Base-by-base conservation (phyloP, 1,140 invertebrate genomes). In the Lepidurus packardi region DNA sequence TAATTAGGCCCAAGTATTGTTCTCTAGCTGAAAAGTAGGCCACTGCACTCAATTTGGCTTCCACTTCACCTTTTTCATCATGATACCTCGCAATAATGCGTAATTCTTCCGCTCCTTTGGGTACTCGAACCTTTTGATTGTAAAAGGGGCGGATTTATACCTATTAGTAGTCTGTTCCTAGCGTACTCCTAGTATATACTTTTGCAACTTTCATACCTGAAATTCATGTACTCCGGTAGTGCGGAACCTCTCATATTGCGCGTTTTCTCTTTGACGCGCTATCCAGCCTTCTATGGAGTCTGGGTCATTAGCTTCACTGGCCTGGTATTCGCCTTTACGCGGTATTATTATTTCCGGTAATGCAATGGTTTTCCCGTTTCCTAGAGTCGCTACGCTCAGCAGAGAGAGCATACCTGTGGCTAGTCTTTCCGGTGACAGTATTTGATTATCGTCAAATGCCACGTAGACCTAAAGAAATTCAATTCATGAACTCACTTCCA, bases 1-100 rank as follows among this genome's bases (percentile, higher is more conserved):
- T 84, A 73, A 82, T 82, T 1, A 88, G 83, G 43, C 82, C 83
- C 1, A 88, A 80, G 78, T 83, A 84, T 76, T 84, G 82, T 73
- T 81, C 81, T 24, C 80, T 78, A 24, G 82, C 80, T 1, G 84
- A 84, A 78, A 82, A 82, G 34, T 81, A 81, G 2, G 83, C 79
- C 13, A 83, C 80, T 73, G 82, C 83, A 42, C 81, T 81, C 0
- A 84, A 78, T 75, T 82, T 81, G 7, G 84, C 80, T 44, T 80
- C 77, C 34, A 84, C 81, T n/a, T 73, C 77, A 13, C 82, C 82
- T 16, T 83, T 81, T 7, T 80, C 79, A 74, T 85, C 84, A 73
- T 81, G 79, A 80, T 85, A 87, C 21, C 80, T 79, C 8, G 85
- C 86, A 77, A 81, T 80, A 10, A 86, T 76, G 13, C 79, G 76